A percentile compares a stretch with the other conserved stretches of the same genome.
Evolutionary conservation across 1,140 invertebrate genomes (phyloP).

Genomic region (Phthorimaea operculella): DNA sequence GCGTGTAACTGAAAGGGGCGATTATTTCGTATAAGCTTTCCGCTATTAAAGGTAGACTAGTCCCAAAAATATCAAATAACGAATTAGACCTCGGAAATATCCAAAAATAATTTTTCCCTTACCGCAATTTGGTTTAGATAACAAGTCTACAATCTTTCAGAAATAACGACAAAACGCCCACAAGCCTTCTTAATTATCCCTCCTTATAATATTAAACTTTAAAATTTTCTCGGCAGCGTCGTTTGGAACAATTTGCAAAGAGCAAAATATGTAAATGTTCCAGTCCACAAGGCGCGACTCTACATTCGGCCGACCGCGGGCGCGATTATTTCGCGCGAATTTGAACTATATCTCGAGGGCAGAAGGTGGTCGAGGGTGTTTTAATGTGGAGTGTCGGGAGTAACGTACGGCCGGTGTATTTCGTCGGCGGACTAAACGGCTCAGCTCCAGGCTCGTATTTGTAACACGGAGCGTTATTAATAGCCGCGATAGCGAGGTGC

Average conservation of each 20-base stretch:
- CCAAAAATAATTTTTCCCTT: too few relatives aligned
- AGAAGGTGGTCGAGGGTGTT: not conserved
- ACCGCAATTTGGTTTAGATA: too few relatives aligned
- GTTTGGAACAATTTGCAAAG: not conserved
- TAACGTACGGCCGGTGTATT: constrained; percentile 47
- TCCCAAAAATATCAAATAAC: too few relatives aligned
- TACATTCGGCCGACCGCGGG: not conserved
- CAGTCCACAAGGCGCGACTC: not conserved
- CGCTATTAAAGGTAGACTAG: too few relatives aligned
- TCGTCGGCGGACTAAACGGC: constrained; percentile 42
- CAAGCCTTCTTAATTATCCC: too few relatives aligned
- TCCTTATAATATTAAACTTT: not conserved
- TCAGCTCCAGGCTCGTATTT: constrained; percentile 44
- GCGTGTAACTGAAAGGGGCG: not conserved
- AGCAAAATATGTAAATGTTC: constrained; percentile 5
- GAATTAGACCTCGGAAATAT: too few relatives aligned
- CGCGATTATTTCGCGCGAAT: not conserved
- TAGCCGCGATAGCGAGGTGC: constrained; percentile 55
- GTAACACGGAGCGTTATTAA: constrained; percentile 56
- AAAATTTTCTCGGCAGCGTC: not conserved
- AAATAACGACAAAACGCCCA: too few relatives aligned
- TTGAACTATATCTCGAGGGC: not conserved
- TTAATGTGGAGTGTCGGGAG: constrained; percentile 7
- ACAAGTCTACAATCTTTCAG: too few relatives aligned
- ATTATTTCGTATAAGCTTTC: not conserved